Percentiles rank a stretch among this genome's conserved stretches.
phyloP scores from a whole-genome alignment of 2,797 vertebrate genomes.

The Falco cherrug region DNA sequence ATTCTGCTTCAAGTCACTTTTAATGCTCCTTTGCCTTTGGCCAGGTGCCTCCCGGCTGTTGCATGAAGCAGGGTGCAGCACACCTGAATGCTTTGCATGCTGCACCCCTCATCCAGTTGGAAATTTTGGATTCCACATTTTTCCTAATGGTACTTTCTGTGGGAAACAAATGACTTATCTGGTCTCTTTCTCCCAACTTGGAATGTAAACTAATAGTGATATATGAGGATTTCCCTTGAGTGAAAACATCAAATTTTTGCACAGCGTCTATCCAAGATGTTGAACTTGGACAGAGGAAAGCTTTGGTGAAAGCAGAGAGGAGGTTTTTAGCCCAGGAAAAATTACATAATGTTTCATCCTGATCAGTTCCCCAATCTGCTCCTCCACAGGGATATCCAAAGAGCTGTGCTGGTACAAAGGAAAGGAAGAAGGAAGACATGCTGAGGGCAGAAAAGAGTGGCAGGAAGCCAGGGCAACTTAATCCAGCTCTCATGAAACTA shows the following conservation, averaged over 20 bases:
- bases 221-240: neutral
- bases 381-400: neutral
- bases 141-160: neutral
- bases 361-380: neutral
- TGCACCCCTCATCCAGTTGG: neutral
- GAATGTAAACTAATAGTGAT: neutral
- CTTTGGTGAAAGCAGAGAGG: conserved; percentile 21
- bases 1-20: neutral
- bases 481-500: conserved; percentile 26
- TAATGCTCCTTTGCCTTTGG: neutral
- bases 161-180: neutral
- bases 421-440: neutral
- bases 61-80: neutral
- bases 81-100: neutral
- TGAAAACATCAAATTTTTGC: conserved; percentile 25
- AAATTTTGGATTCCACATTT: neutral
- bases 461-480: conserved; percentile 28
- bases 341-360: neutral
- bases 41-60: neutral
- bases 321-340: neutral
- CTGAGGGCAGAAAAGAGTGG: neutral
- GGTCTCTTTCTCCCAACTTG: neutral
- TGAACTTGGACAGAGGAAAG: conserved; percentile 18
- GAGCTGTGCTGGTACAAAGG: neutral
- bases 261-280: neutral